Base-by-base conservation (phyloP, 2,113 vertebrate genomes). In the Brevimyrus niger region DNA sequence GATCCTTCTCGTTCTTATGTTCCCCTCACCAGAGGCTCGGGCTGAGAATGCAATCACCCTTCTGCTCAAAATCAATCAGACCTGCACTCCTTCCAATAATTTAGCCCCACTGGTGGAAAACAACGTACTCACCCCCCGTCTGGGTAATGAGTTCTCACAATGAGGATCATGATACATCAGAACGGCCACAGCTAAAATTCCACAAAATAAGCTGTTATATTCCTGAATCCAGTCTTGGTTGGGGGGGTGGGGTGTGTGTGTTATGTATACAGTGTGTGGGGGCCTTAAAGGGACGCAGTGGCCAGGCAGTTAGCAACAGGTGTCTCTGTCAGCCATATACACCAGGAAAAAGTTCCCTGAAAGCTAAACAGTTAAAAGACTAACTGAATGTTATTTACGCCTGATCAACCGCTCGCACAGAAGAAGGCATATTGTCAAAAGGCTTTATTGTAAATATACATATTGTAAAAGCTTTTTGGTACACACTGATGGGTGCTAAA, bases 1-100 rank as follows among this genome's bases (percentile, higher is more conserved):
- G 89, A 88, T 88, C 87, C 82, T 50, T 87, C 51, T 51, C 47
- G 91, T 93, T 93, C 93, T 92, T 92, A 93, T 89, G 51, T 76
- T 61, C 90, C 87, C 82, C 92, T 93, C 91, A 92, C 89, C 90
- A 87, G 89, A 84, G 86, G 21, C 48, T 85, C 80, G 17, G 89
- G 80, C 87, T 73, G 89, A 90, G 90, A 92, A 94, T 93, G 93
- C 90, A 94, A 94, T 95, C 93, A 93, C 88, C 91, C 86, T 90
- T 91, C 88, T 89, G 92, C 87, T 92, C 87, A 90, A 90, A 93
- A 92, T 92, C 90, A 92, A 92, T 92, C 94, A 91, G 89, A 89
- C 46, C 89, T 73, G 88, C 58, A 84, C 89, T 91, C 89, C 91
- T 90, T 89, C 89, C 83, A 89, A 92, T 92, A 90, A 92, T 91